Conservation (phyloP, 2,888 invertebrate genomes). For the Leistus spinibarbis region DNA sequence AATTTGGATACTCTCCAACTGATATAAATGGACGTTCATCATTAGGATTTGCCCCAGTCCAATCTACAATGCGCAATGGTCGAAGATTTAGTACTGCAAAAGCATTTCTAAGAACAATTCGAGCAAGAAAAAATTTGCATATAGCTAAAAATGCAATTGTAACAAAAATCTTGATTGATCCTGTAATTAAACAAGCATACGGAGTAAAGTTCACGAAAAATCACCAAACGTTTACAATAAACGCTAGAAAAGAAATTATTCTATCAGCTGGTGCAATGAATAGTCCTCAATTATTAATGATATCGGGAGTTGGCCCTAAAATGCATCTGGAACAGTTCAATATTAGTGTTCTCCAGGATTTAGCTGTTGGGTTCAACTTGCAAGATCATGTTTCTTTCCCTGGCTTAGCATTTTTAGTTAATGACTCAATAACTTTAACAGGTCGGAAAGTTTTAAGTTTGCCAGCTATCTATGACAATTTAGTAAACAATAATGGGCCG, state of each 20-base stretch:
- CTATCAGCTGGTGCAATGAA: conserved; percentile 82
- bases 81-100: conserved; percentile 79
- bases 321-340: conserved; percentile 64
- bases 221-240: conserved; percentile 59
- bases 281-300: conserved; percentile 83
- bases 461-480: conserved; percentile 65
- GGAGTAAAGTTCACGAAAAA: conserved; percentile 75
- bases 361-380: conserved; percentile 80
- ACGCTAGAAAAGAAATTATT: conserved; percentile 76
- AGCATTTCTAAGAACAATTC: conserved; percentile 75
- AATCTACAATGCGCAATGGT: conserved; percentile 74
- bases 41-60: conserved; percentile 72
- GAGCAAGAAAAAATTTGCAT: conserved; percentile 69
- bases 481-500: conserved; percentile 69
- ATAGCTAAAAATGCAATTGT: conserved; percentile 73
- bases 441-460: conserved; percentile 64
- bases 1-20: conserved; percentile 71
- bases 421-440: conserved; percentile 70
- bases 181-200: conserved; percentile 62
- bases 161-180: conserved; percentile 70
- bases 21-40: conserved; percentile 73
- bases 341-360: conserved; percentile 68
- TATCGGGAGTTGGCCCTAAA: conserved; percentile 80
- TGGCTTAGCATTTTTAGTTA: conserved; percentile 74
- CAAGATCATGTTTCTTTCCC: conserved; percentile 81